Evolutionary conservation across 37 sponge, comb jelly and placozoan species (phyloP), one percentile per base, ranked within the genome.

Genomic region (Amphimedon queenslandica): DNA sequence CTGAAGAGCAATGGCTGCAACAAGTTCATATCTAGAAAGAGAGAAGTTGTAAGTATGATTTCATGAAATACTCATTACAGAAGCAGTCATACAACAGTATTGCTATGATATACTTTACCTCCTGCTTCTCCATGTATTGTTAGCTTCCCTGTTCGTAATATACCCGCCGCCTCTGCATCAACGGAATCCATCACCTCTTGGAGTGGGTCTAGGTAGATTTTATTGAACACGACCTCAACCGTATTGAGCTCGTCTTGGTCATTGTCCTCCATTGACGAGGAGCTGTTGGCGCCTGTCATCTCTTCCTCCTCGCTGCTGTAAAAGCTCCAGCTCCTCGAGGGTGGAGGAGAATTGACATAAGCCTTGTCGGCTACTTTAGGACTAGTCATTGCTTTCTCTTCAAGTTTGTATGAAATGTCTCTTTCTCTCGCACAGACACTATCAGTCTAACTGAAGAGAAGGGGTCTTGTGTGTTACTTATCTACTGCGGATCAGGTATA

Each of bases 1-100:
- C 72, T 70, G 58, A 84, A 77, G 34, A 84, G 65, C 1, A 74
- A 56, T 39, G 84, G 78, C 37, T 84, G 84, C 2, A 84, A 2
- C 31, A 77, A 71, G 6, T 64, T 40, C 60, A 84, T 66, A 64
- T 84, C 84, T 84, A 63, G 24, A 60, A 47, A 47, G 13, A 13
- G 51, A 13, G 20, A 63, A 16, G 6, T 30, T 63, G 31, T n/a
- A 30, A 63, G 28, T 10, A n/a, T 16, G 64, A 21, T 63, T 51
- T 24, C 28, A 60, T 35, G n/a, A n/a, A n/a, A n/a, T n/a, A n/a
- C n/a, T n/a, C n/a, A n/a, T n/a, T n/a, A n/a, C n/a, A n/a, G n/a
- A n/a, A n/a, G n/a, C n/a, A n/a, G n/a, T n/a, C n/a, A n/a, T n/a
- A n/a, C n/a, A n/a, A n/a, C n/a, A n/a, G n/a, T n/a, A n/a, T n/a